Evolutionary conservation across 2,888 invertebrate species (phyloP).

Genomic region (Scaptomyza caliginosa): DNA sequence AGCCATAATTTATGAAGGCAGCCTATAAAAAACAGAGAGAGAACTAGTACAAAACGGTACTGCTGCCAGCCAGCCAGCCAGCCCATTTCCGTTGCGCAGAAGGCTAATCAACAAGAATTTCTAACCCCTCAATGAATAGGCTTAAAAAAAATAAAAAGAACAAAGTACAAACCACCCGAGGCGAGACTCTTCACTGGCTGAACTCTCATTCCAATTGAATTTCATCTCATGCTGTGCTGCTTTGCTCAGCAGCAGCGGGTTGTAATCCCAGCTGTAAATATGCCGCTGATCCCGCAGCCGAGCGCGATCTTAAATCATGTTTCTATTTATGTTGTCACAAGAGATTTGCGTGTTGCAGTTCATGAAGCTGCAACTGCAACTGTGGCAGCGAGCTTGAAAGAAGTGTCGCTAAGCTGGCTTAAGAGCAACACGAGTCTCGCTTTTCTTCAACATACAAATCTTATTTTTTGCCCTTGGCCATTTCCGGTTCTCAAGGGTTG

Average conservation of each 20-base stretch:
- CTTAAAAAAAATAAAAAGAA: slow-evolving; percentile 33
- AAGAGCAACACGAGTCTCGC: slow-evolving; percentile 43
- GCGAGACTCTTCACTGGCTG: slow-evolving; percentile 41
- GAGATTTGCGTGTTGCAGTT: slow-evolving; percentile 74
- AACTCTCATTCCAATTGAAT: slow-evolving; percentile 25
- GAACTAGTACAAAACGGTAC: slow-evolving; percentile 43
- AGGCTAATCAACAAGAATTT: slow-evolving; percentile 71
- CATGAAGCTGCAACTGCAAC: slow-evolving; percentile 31
- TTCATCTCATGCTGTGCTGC: slow-evolving; percentile 33
- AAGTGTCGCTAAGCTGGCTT: slow-evolving; percentile 77
- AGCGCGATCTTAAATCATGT: slow-evolving; percentile 82
- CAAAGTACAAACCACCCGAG: slow-evolving; percentile 58
- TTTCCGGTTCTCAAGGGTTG: slow-evolving; percentile 71
- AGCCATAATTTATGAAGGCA: slow-evolving; percentile 67
- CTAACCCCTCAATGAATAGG: slow-evolving; percentile 57
- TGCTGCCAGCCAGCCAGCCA: slow-evolving; percentile 61
- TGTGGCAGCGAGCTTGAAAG: slow-evolving; percentile 20
- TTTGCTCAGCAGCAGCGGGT: slow-evolving; percentile 28
- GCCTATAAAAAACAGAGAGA: slow-evolving; percentile 25
- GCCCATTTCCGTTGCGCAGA: slow-evolving; percentile 79
- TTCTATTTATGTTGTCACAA: slow-evolving; percentile 83
- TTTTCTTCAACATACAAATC: slow-evolving; percentile 8
- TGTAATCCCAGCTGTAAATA: slow-evolving; percentile 83
- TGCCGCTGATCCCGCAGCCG: slow-evolving; percentile 79
- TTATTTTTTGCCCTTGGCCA: not conserved